Evolutionary conservation across 1,140 invertebrate species (phyloP), one percentile per base, ranked within the genome.

Genomic region (Linepithema humile): DNA sequence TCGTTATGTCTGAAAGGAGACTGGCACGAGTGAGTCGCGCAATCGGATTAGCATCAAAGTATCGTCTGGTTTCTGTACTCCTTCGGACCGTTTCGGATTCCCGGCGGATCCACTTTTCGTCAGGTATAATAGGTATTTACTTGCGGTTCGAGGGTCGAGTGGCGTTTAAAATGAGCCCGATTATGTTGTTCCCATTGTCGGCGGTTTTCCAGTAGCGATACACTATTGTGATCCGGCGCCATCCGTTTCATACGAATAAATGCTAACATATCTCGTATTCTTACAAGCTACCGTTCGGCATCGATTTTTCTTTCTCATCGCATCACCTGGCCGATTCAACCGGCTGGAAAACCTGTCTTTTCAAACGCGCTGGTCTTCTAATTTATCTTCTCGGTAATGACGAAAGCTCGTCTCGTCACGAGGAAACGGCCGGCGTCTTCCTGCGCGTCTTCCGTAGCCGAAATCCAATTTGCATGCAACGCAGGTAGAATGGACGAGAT

Each of bases 401-500:
- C 74, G 67, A 85, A 87, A 84, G 60, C 85, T 82, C 5, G 23
- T 3, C 59, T 60, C 55, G 23, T 74, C 43, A 69, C 53, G 70
- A 65, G 80, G 35, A 43, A 67, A 60, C 45, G 55, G 15, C 29
- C 23, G 67, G 55, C 73, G 62, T 70, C 83, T 70, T 82, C 73
- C 83, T 73, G 78, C 45, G 43, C 84, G 88, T 85, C 85, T 89
- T 88, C 88, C 55, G 87, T 65, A 86, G 92, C 91, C 92, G 87
- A 93, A 90, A 92, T 91, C 92, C 91, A 93, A 93, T 93, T 92
- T 93, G 92, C 92, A 93, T 93, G 89, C 92, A 92, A 91, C 85
- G 91, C 90, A 86, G 88, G 86, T 85, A 90, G 88, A 89, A 89
- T 91, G 90, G 90, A 93, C 90, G 88, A 92, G 92, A 88, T 93